These are phyloP conservation scores for Pipra filicauda DNA, from an alignment of 2,113 vertebrate genomes.

Conservation along the genomic window DNA sequence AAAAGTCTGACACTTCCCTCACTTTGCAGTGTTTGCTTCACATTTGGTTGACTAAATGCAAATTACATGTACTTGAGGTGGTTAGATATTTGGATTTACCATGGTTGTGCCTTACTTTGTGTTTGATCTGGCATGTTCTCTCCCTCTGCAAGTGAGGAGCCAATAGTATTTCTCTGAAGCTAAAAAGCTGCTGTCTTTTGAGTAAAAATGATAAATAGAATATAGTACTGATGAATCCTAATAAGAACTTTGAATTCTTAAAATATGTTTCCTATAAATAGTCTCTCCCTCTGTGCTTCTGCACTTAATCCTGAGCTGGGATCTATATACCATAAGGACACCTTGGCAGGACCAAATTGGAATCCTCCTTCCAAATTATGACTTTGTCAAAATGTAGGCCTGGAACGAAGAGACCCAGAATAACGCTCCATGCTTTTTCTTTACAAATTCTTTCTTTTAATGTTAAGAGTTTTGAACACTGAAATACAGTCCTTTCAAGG, in stretches of 20 bases:
- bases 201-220: neutral
- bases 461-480: neutral
- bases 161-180: neutral
- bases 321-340: neutral
- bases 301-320: neutral
- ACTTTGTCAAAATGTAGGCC: neutral
- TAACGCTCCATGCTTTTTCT: neutral
- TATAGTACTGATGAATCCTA: neutral
- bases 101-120: neutral
- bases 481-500: neutral
- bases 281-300: neutral
- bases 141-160: neutral
- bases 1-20: neutral
- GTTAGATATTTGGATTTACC: conserved; percentile 1
- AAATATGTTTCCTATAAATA: neutral
- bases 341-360: neutral
- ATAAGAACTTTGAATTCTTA: neutral
- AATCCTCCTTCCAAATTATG: neutral
- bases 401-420: neutral
- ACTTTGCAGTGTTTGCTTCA: neutral
- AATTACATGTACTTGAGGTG: neutral
- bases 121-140: neutral
- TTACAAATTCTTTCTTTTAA: neutral
- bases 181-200: neutral
- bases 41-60: conserved; percentile 27